These are phyloP conservation scores for Microplitis demolitor DNA, from an alignment of 1,140 invertebrate species.

Conservation along the genomic window DNA sequence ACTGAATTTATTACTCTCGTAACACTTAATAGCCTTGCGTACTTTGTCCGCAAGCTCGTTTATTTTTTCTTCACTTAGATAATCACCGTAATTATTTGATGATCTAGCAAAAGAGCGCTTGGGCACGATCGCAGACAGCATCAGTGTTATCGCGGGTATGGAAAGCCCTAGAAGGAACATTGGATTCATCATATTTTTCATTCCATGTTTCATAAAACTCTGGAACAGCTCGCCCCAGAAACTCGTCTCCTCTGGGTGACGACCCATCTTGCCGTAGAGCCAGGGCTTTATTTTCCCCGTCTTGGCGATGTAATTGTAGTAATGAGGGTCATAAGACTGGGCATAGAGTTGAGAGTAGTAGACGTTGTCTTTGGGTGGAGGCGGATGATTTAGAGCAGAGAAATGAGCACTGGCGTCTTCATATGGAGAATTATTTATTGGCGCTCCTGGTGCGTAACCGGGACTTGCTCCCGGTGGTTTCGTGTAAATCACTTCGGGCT, in stretches of 20 bases:
- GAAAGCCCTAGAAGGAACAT: slow-evolving; percentile 54
- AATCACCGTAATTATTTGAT: slow-evolving; percentile 30
- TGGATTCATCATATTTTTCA: slow-evolving; percentile 57
- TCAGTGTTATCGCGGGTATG: slow-evolving; percentile 53
- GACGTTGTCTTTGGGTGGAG: slow-evolving; percentile 40
- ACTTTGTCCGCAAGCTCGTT: slow-evolving; percentile 45
- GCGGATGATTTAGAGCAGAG: slow-evolving; percentile 36
- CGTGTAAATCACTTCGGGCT: slow-evolving; percentile 49
- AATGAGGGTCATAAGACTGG: slow-evolving; percentile 57
- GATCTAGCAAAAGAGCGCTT: slow-evolving; percentile 48
- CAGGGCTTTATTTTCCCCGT: slow-evolving; percentile 55
- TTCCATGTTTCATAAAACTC: slow-evolving; percentile 53
- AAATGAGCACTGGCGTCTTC: slow-evolving; percentile 43
- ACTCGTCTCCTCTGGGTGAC: slow-evolving; percentile 31
- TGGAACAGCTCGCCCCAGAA: slow-evolving; percentile 49
- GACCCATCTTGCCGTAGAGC: slow-evolving; percentile 49
- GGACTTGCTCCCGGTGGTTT: slow-evolving; percentile 44
- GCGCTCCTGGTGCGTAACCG: slow-evolving; percentile 26
- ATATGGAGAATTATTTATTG: slow-evolving; percentile 26
- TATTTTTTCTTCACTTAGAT: slow-evolving; percentile 39
- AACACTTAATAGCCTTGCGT: slow-evolving; percentile 44
- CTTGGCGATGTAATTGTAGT: slow-evolving; percentile 55
- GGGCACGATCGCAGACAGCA: slow-evolving; percentile 51
- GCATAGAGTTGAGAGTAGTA: slow-evolving; percentile 53
- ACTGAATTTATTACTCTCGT: slow-evolving; percentile 31